Percentiles rank a stretch among this genome's conserved stretches.
phyloP scores from a whole-genome alignment of 2,888 invertebrate species.

The Yponomeuta malinellus region DNA sequence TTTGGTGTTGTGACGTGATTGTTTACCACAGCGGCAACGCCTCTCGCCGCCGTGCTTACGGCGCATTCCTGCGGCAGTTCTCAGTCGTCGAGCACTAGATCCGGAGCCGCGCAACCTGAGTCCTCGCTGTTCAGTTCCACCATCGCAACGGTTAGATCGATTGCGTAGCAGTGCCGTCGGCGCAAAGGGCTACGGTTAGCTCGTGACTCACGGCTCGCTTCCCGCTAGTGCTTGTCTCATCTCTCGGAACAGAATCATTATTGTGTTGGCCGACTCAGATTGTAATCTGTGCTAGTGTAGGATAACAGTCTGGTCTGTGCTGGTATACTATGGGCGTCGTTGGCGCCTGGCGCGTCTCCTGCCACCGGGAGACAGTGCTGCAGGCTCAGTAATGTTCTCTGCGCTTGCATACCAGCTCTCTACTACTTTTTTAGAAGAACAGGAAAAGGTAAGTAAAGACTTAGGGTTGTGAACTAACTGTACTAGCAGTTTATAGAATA shows the following conservation, averaged over 20 bases:
- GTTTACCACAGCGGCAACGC: slow-evolving; percentile 76
- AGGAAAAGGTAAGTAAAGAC: slow-evolving; percentile 41
- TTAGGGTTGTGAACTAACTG: too few relatives aligned
- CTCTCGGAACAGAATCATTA: neutral
- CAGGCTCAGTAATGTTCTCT: slow-evolving; percentile 56
- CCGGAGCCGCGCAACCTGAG: too few relatives aligned
- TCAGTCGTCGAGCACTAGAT: slow-evolving; percentile 41
- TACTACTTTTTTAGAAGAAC: slow-evolving; percentile 59
- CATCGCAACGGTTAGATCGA: slow-evolving; percentile 36
- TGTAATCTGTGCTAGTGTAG: neutral
- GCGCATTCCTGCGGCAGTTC: slow-evolving; percentile 62
- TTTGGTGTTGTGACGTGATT: slow-evolving; percentile 70
- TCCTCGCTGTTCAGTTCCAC: slow-evolving; percentile 19
- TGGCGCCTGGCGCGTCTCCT: slow-evolving; percentile 26
- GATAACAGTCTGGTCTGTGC: neutral
- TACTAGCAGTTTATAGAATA: too few relatives aligned
- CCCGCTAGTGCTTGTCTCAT: slow-evolving; percentile 11
- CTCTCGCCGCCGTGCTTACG: slow-evolving; percentile 70
- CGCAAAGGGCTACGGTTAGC: neutral
- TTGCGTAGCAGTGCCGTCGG: slow-evolving; percentile 25
- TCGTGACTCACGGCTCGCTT: neutral
- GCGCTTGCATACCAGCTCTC: slow-evolving; percentile 63
- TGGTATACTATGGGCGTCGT: neutral
- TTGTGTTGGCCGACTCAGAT: neutral
- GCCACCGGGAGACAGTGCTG: slow-evolving; percentile 37